Percentiles rank a stretch among this genome's conserved stretches.
phyloP scores from a whole-genome alignment of 1,140 invertebrate genomes.

The Ostrea edulis region DNA sequence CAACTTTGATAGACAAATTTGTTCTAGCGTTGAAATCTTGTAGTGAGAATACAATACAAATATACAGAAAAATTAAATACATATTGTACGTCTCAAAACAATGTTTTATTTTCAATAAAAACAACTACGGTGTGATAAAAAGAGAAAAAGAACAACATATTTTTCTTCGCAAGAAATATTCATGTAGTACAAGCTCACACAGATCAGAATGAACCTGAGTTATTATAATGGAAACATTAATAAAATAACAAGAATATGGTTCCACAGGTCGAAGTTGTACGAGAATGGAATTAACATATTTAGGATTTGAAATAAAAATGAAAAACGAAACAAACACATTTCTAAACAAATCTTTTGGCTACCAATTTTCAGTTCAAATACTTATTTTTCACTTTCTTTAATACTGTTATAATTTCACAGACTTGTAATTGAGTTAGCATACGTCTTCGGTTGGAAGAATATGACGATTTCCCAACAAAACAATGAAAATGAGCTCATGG shows the following conservation, averaged over 20 bases:
- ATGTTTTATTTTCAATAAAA: conserved; percentile 13
- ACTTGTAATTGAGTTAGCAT: too few relatives aligned
- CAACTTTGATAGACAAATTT: too few relatives aligned
- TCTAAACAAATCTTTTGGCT: background rate
- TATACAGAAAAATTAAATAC: background rate
- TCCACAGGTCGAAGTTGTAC: background rate
- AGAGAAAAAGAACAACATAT: too few relatives aligned
- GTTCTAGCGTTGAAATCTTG: too few relatives aligned
- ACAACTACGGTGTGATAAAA: background rate
- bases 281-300: background rate
- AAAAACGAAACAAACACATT: background rate
- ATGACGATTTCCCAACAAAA: too few relatives aligned
- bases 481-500: too few relatives aligned
- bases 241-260: background rate
- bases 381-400: background rate
- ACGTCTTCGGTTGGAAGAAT: too few relatives aligned
- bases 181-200: background rate
- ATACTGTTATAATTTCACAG: background rate
- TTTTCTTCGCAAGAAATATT: background rate
- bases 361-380: background rate
- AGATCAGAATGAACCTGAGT: background rate
- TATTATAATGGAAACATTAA: background rate
- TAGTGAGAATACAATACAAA: background rate
- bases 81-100: background rate
- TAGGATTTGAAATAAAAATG: background rate